A percentile compares a stretch with the other conserved stretches of the same genome.
Evolutionary conservation across 2,797 vertebrate species (phyloP).

Genomic region (Acomys russatus): DNA sequence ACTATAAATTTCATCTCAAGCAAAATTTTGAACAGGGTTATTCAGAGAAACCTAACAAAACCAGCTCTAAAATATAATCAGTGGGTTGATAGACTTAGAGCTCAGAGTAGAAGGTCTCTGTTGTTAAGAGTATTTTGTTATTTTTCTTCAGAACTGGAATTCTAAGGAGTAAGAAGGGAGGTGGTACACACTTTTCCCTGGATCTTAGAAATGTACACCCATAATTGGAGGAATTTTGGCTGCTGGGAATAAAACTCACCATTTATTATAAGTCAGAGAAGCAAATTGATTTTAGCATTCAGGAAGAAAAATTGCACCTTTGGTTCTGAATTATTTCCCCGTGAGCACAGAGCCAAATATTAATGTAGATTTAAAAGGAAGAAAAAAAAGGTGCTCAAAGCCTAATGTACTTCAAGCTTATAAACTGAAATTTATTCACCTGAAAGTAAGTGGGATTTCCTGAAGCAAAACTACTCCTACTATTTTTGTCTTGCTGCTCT

Average conservation of each 20-base stretch:
- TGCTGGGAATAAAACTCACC: conserved; percentile 65
- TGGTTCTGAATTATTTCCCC: conserved; percentile 73
- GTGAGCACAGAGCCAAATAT: conserved; percentile 74
- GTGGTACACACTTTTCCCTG: neutral
- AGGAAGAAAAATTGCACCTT: conserved; percentile 79
- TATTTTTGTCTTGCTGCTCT: conserved; percentile 71
- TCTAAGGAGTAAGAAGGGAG: conserved; percentile 55
- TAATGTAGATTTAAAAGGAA: conserved; percentile 83
- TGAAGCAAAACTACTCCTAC: conserved; percentile 71
- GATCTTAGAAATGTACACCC: conserved; percentile 54
- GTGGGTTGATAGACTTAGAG: conserved; percentile 37
- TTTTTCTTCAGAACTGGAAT: conserved; percentile 55
- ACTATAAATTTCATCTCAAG: conserved; percentile 57
- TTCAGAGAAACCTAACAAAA: conserved; percentile 36
- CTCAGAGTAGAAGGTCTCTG: neutral
- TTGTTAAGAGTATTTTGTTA: conserved; percentile 33
- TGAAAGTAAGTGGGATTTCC: conserved; percentile 78
- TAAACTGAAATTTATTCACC: conserved; percentile 69
- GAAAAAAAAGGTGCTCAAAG: conserved; percentile 75
- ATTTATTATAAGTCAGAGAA: conserved; percentile 74
- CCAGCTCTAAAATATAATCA: conserved; percentile 48
- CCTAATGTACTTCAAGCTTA: conserved; percentile 73
- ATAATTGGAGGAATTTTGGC: conserved; percentile 73
- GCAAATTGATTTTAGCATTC: conserved; percentile 80
- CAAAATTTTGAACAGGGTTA: neutral